Evolutionary conservation across 2,888 invertebrate species (phyloP), one percentile per base, ranked within the genome.

Genomic region (Aporophyla lueneburgensis): DNA sequence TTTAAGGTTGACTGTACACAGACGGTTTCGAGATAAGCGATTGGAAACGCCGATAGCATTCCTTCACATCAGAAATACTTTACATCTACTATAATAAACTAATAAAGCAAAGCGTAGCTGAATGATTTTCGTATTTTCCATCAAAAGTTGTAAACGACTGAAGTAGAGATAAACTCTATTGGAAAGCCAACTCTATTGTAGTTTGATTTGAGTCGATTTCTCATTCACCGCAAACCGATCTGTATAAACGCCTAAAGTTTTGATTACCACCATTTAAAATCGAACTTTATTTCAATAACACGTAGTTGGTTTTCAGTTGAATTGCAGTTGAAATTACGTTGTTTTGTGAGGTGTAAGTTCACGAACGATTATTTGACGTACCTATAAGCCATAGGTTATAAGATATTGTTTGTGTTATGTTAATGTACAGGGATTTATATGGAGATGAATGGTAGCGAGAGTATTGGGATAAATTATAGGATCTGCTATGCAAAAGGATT

Each of bases 11-110:
- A 53, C n/a, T 67, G 33, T 67, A 67, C 33, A 33, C 16, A 53
- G 24, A 12, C 51, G 9, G 58, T 63, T 59, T 58, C n/a, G 12
- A 59, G 83, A 85, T 85, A 85, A 86, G 75, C 79, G 74, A 85
- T 85, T 85, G 9, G 79, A 43, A 43, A 83, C 79, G 83, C 72
- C 59, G 86, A 86, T 85, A 86, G 6, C 61, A 49, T 73, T 62
- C 24, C 56, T 73, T 73, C 51, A 72, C 54, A 79, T 74, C 61
- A 67, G 53, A 70, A 81, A 83, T 76, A 77, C 62, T 81, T 74
- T 43, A 51, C 58, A 62, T 24, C 21, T 27, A 43, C 66, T 59
- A 70, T 71, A 81, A 56, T 83, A 86, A 71, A 78, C 78, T 76
- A 78, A 76, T 85, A 82, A 78, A 78, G 49, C 71, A 40, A 59